phyloP scores from a whole-genome alignment of 2,113 vertebrate genomes.

The Odontesthes bonariensis region DNA sequence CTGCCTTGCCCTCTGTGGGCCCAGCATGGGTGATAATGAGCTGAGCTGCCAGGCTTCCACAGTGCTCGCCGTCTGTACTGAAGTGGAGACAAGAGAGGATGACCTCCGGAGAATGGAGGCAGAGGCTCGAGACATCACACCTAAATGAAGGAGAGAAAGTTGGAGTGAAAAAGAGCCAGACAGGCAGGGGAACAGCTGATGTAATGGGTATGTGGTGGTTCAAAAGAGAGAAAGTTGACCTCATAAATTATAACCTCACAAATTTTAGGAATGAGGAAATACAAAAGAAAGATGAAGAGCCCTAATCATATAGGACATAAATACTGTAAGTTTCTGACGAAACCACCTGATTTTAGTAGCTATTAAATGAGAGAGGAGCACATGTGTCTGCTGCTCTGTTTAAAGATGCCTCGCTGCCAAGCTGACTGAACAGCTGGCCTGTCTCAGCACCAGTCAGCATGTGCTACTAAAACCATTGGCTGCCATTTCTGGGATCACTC shows the following conservation, averaged over 20 bases:
- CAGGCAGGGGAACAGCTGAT: conserved; percentile 32
- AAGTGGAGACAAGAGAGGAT: conserved; percentile 48
- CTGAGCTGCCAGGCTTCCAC: conserved; percentile 64
- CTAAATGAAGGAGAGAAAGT: conserved; percentile 47
- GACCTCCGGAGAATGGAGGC: conserved; percentile 48
- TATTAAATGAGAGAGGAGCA: conserved; percentile 37
- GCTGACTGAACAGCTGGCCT: conserved; percentile 63
- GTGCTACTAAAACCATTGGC: conserved; percentile 53
- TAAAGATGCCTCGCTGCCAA: conserved; percentile 47
- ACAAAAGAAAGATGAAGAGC: background rate
- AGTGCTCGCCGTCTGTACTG: conserved; percentile 63
- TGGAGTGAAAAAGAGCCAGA: conserved; percentile 40
- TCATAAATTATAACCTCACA: conserved; percentile 40
- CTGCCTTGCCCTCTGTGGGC: conserved; percentile 58
- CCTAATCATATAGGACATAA: conserved; percentile 1
- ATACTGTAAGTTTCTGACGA: conserved; percentile 1
- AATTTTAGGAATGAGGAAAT: conserved; percentile 6
- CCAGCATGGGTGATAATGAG: conserved; percentile 78
- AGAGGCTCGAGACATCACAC: conserved; percentile 43
- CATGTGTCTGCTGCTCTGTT: conserved; percentile 45
- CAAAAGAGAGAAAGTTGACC: conserved; percentile 12
- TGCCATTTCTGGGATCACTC: conserved; percentile 58
- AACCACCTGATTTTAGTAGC: conserved; percentile 35
- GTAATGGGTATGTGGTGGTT: conserved; percentile 29
- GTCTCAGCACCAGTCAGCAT: conserved; percentile 62